These are phyloP conservation scores for Leucania comma DNA, from an alignment of 2,888 invertebrate species.

Conservation along the genomic window DNA sequence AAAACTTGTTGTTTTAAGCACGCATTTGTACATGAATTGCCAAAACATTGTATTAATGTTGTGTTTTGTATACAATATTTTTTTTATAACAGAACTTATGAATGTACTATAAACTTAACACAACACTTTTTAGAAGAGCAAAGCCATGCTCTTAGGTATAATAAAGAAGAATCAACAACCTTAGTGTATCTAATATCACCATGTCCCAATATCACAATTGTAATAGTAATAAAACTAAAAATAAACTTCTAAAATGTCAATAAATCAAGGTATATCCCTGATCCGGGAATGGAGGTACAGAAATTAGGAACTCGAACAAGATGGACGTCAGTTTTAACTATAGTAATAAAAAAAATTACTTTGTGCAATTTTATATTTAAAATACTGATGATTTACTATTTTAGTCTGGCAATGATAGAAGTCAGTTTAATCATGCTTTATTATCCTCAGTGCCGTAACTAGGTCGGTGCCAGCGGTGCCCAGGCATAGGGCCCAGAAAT, in stretches of 20 bases:
- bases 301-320: not conserved
- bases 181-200: not conserved
- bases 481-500: too few species aligned
- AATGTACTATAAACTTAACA: not conserved
- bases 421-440: not conserved
- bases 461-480: too few species aligned
- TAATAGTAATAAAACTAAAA: slow-evolving; percentile 28
- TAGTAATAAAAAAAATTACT: not conserved
- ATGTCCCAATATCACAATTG: slow-evolving; percentile 33
- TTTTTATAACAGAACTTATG: too few species aligned
- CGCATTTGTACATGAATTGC: too few species aligned
- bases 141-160: not conserved
- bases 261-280: not conserved
- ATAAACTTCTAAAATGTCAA: slow-evolving; percentile 20
- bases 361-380: not conserved
- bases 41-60: too few species aligned
- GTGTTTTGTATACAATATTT: too few species aligned
- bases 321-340: not conserved
- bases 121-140: not conserved
- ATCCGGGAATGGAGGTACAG: not conserved
- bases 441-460: too few species aligned
- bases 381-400: not conserved
- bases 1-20: too few species aligned
- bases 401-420: not conserved
- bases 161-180: slow-evolving; percentile 8